phyloP scores from a whole-genome alignment of 2,797 vertebrate genomes.

The Sebastes flavidus region DNA sequence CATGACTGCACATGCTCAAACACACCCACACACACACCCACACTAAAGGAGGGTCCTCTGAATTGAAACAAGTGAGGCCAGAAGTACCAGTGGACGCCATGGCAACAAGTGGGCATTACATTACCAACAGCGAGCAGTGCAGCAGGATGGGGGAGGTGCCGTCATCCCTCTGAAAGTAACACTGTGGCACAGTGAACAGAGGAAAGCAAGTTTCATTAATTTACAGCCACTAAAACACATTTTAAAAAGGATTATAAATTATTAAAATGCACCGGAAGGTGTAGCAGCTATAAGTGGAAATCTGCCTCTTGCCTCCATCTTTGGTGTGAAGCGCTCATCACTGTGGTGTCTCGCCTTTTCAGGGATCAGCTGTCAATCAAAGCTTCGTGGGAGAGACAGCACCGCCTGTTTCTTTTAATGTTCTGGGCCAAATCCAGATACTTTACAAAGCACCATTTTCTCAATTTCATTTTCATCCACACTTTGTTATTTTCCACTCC shows the following conservation, averaged over 20 bases:
- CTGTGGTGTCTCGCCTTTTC: neutral
- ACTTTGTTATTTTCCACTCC: too few species aligned
- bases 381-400: neutral
- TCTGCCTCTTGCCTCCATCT: neutral
- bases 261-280: neutral
- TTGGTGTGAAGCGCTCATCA: too few species aligned
- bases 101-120: slow-evolving; percentile 74
- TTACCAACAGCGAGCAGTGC: slow-evolving; percentile 26
- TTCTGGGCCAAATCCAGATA: too few species aligned
- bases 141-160: slow-evolving; percentile 30
- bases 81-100: slow-evolving; percentile 63
- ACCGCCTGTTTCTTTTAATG: neutral
- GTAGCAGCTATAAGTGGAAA: neutral
- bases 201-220: neutral
- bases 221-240: neutral
- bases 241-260: neutral
- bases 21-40: slow-evolving; percentile 19
- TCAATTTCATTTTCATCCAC: too few species aligned
- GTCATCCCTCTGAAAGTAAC: slow-evolving; percentile 21
- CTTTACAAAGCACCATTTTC: too few species aligned
- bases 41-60: slow-evolving; percentile 28
- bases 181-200: slow-evolving; percentile 3
- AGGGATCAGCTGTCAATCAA: neutral
- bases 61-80: slow-evolving; percentile 46
- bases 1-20: neutral